Base-by-base conservation (phyloP, 2,113 vertebrate genomes). In the Heterochromis multidens region DNA sequence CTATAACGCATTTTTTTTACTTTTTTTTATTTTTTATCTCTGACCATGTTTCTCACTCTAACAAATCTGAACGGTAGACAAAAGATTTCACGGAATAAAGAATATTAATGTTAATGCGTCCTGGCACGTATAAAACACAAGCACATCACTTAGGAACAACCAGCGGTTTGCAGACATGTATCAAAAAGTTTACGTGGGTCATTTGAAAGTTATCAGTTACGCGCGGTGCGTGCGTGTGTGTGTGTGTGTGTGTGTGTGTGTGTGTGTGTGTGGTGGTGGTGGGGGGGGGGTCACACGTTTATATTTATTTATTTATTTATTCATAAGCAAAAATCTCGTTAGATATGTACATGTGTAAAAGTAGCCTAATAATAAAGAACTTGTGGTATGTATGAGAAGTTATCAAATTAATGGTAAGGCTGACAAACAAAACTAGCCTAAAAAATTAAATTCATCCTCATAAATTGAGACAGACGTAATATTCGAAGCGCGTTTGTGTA, bases 1-100 rank as follows among this genome's bases (percentile, higher is more conserved):
- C 93, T 86, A 60, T 86, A 89, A 85, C 87, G 89, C 85, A 91
- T 85, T 89, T 95, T 95, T 57, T 67, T 25, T 3, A n/a, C 6
- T 52, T 3, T 6, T 29, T 52, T 27, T 74, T 31, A 19, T 65
- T 49, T 9, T 0, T 1, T 95, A 91, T 94, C 91, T 91, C 70
- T 90, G 84, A 87, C 83, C 90, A 82, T 86, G 89, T 87, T 92
- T 90, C 82, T 89, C 70, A 46, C 63, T 78, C 82, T 87, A 23
- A 85, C 77, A 79, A 78, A 88, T 89, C 87, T 86, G 17, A 90
- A 87, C 83, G 65, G 80, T 10, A 89, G 77, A 89, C 83, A 88
- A 90, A 94, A 86, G 79, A 89, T 88, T 67, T 59, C 46, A 49
- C 52, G 82, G 33, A 89, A 87, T n/a, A 16, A 49, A 63, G 33